Evolutionary conservation across 2,797 vertebrate species (phyloP).

Genomic region (Acrocephalus scirpaceus): DNA sequence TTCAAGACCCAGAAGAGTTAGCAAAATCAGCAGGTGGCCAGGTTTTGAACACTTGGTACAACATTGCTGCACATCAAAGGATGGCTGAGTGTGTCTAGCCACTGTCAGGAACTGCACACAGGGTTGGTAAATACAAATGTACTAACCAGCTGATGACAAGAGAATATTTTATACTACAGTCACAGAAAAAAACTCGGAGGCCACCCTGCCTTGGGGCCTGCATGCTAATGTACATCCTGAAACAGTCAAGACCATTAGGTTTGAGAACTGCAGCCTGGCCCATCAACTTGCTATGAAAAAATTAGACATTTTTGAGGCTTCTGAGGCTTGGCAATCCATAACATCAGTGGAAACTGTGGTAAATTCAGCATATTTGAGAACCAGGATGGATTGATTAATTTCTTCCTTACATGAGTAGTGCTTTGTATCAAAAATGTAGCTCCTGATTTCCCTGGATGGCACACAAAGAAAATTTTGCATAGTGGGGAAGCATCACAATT

Average conservation of each 20-base stretch:
- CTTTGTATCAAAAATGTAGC: not conserved
- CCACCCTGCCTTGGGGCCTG: not conserved
- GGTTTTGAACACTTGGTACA: not conserved
- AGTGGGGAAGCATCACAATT: not conserved
- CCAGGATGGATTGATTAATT: not conserved
- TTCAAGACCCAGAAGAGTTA: not conserved
- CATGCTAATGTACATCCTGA: not conserved
- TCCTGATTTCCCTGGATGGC: not conserved
- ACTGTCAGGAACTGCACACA: not conserved
- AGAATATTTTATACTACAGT: not conserved
- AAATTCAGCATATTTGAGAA: not conserved
- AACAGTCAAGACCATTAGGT: not conserved
- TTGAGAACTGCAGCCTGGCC: not conserved
- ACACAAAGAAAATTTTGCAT: not conserved
- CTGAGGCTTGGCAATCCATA: slow-evolving; percentile 10
- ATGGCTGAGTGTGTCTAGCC: not conserved
- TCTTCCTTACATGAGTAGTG: not conserved
- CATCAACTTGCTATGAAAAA: not conserved
- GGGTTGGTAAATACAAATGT: not conserved
- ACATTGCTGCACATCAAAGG: not conserved
- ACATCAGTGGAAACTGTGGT: not conserved
- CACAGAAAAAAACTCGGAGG: not conserved
- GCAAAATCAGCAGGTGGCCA: not conserved
- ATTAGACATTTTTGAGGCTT: slow-evolving; percentile 40
- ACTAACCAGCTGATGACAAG: slow-evolving; percentile 12